A percentile compares a stretch with the other conserved stretches of the same genome.
phyloP scores from a whole-genome alignment of 2,113 vertebrate genomes.

The Tursiops truncatus region DNA sequence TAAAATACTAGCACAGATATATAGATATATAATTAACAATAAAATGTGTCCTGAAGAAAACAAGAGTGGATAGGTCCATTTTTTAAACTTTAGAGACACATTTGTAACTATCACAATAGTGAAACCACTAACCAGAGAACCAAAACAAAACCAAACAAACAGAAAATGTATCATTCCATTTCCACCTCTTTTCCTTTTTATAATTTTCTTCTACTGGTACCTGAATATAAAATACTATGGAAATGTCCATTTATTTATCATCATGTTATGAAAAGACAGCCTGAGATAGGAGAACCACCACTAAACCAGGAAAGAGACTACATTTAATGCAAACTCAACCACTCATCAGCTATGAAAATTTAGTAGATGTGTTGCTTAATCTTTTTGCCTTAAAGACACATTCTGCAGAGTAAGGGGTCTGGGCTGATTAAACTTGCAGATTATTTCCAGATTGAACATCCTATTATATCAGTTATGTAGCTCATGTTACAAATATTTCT shows the following conservation, averaged over 20 bases:
- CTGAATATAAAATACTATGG: not conserved
- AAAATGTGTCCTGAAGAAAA: not conserved
- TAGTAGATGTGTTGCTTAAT: not conserved
- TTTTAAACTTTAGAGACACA: conserved; percentile 14
- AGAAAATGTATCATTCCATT: not conserved
- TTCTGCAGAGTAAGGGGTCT: not conserved
- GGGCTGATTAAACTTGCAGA: not conserved
- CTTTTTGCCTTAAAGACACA: not conserved
- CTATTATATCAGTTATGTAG: not conserved
- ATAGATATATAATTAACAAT: not conserved
- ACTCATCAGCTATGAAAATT: not conserved
- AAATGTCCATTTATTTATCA: not conserved
- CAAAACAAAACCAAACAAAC: not conserved
- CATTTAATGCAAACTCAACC: not conserved
- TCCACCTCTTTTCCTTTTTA: not conserved
- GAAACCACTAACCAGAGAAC: not conserved
- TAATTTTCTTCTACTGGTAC: not conserved
- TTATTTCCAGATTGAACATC: conserved; percentile 17
- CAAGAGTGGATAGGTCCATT: not conserved
- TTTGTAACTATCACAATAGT: not conserved
- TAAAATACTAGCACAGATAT: not conserved
- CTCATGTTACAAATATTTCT: not conserved
- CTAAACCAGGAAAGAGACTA: not conserved
- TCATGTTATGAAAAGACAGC: not conserved
- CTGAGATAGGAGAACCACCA: not conserved